Base-by-base conservation (phyloP, 2,113 vertebrate genomes). In the Ammodytes dubius region DNA sequence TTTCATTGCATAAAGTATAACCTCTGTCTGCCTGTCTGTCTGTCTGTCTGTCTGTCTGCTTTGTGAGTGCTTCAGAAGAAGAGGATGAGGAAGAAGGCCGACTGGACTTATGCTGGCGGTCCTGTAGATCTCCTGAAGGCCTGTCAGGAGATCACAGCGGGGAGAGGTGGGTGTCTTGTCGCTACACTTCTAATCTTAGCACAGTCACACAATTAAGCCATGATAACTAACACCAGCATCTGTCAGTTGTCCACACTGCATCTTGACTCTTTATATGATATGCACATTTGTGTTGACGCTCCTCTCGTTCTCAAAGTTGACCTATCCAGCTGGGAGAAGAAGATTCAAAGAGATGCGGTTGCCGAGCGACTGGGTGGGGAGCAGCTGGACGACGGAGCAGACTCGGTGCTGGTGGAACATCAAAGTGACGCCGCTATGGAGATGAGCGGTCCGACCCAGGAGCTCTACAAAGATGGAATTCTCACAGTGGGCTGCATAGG, bases 401-500 rank as follows among this genome's bases (percentile, higher is more conserved):
- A 95, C 0, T 92, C 92, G 0, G 94, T 97, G 35, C 79, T 97
- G 56, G 86, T 97, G 88, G 95, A 97, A 80, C 96, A 96, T 88
- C 96, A 96, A 49, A 96, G 92, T 9, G 96, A 96, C 67, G 91
- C 91, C 2, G 94, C 94, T 0, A 94, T 96, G 96, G 97, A 95
- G 80, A 94, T 94, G 61, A 93, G 87, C 5, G 87, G 78, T 43
- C 94, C 91, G 0, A 91, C 94, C 6, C 92, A 91, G 71, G 97
- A 98, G 85, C 96, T 93, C 50, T 99, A 96, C 86, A 97, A 97
- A 88, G 96, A 99, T 0, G 97, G 97, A 0, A 89, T 98, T 49
- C 95, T 97, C 77, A 99, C 97, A 5, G 83, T 99, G 6, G 97
- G 97, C 74, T 98, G 97, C 71, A 94, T 98, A 79, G 95, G 97